Conservation (phyloP, 2,113 vertebrate species). For the Callithrix jacchus region DNA sequence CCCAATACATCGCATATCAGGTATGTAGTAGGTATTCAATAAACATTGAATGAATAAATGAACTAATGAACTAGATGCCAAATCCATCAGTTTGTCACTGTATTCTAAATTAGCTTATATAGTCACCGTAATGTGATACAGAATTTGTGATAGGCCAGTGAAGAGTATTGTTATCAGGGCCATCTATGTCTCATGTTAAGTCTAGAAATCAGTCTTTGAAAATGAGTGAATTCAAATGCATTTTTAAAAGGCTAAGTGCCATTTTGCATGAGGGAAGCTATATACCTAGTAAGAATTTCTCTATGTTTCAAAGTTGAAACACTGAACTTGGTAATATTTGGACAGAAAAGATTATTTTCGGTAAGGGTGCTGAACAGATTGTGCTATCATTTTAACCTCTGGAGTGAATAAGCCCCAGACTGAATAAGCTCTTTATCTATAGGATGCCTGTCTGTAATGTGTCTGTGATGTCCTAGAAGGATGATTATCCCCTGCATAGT, state of each 20-base stretch:
- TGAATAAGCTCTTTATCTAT: background rate
- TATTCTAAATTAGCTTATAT: background rate
- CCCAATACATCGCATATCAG: background rate
- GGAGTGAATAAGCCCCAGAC: background rate
- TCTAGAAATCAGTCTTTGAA: constrained; percentile 5
- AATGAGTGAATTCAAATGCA: background rate
- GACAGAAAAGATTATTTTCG: background rate
- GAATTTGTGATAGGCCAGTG: background rate
- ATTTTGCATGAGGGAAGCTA: background rate
- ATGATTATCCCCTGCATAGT: background rate
- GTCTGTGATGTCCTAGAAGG: background rate
- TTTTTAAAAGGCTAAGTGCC: background rate
- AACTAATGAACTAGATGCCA: background rate
- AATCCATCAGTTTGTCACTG: background rate
- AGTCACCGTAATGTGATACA: background rate
- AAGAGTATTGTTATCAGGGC: background rate
- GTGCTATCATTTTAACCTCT: background rate
- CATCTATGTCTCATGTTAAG: background rate
- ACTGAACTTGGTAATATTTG: background rate
- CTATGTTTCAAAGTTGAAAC: background rate
- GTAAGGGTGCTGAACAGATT: background rate
- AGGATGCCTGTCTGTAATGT: background rate
- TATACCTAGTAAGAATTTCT: background rate
- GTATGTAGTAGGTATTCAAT: background rate
- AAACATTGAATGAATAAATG: background rate